A percentile compares a stretch with the other conserved stretches of the same genome.
These are phyloP conservation scores for Macrotis lagotis DNA, from an alignment of 2,113 vertebrate genomes.

Conservation along the genomic window DNA sequence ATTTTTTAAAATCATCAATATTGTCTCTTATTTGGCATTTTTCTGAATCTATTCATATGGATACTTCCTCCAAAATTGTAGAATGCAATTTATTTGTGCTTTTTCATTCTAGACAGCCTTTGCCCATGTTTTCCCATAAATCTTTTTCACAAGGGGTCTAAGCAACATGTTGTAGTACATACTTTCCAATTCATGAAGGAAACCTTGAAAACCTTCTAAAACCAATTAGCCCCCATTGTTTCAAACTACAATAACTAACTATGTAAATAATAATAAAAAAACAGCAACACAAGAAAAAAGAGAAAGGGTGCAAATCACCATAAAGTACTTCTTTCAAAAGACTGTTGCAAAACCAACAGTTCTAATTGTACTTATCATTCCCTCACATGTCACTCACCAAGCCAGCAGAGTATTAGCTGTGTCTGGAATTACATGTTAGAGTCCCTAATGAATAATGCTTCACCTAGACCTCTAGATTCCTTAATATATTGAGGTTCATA, in stretches of 20 bases:
- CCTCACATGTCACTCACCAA: background rate
- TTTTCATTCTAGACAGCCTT: background rate
- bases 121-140: background rate
- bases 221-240: background rate
- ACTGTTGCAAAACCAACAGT: background rate
- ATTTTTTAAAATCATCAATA: background rate
- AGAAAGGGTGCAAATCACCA: background rate
- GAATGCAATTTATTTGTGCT: background rate
- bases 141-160: background rate
- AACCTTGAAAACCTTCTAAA: background rate
- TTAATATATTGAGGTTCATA: background rate
- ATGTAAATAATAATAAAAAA: background rate
- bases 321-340: background rate
- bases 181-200: background rate
- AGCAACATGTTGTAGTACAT: background rate
- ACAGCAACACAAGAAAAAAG: background rate
- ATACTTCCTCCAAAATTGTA: background rate
- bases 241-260: background rate
- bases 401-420: background rate
- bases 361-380: background rate
- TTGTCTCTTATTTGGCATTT: background rate
- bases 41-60: background rate
- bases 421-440: background rate
- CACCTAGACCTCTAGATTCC: background rate
- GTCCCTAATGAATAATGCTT: background rate